A percentile compares a stretch with the other conserved stretches of the same genome.
phyloP scores from a whole-genome alignment of 2,113 vertebrate species.

The Equus przewalskii region DNA sequence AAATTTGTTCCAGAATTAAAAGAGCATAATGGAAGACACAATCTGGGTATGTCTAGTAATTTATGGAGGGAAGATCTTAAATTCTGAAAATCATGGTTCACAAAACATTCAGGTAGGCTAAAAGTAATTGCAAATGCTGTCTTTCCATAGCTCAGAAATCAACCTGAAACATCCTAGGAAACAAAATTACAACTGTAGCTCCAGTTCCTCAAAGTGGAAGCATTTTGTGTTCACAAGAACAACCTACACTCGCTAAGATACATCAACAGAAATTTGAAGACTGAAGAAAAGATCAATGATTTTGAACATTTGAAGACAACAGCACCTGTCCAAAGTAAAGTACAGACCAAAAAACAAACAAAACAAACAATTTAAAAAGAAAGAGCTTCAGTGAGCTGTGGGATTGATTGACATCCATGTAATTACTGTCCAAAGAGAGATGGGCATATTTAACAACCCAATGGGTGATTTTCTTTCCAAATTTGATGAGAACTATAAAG shows the following conservation, averaged over 20 bases:
- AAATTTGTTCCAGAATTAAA: background rate
- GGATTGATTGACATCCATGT: background rate
- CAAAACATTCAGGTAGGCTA: background rate
- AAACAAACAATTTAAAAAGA: background rate
- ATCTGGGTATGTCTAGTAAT: background rate
- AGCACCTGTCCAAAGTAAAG: background rate
- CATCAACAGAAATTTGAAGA: background rate
- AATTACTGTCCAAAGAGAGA: background rate
- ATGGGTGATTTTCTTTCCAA: background rate
- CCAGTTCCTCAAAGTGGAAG: background rate
- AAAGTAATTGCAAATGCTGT: background rate
- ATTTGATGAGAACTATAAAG: background rate
- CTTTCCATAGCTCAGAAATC: background rate
- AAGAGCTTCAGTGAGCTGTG: background rate
- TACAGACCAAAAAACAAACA: background rate
- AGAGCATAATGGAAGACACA: background rate
- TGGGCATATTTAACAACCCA: background rate
- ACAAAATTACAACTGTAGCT: background rate
- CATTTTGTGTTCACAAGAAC: background rate
- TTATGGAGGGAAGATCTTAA: background rate
- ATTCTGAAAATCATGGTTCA: background rate
- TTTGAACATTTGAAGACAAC: background rate
- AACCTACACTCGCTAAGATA: background rate
- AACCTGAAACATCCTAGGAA: background rate
- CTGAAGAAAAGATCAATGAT: background rate